phyloP scores from a whole-genome alignment of 2,888 invertebrate species.

The Eutolmus rufibarbis region DNA sequence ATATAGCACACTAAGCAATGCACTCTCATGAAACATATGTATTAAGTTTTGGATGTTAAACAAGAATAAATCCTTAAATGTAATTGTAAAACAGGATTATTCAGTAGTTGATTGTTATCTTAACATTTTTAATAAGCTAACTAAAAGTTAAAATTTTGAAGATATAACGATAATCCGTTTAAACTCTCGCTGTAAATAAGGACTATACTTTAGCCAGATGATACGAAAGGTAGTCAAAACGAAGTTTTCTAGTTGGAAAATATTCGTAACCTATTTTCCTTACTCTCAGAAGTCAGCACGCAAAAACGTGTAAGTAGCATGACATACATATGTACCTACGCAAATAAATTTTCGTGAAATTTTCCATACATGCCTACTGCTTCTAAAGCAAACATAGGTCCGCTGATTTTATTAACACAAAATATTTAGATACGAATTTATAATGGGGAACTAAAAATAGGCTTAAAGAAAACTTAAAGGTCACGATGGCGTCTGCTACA shows the following conservation, averaged over 20 bases:
- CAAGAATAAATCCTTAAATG: no score
- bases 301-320: not conserved
- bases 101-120: no score
- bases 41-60: no score
- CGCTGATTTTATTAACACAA: not conserved
- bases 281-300: not conserved
- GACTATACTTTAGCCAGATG: no score
- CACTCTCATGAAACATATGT: no score
- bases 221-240: no score
- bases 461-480: not conserved
- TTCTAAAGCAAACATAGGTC: not conserved
- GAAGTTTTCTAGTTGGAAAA: not conserved
- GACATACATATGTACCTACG: not conserved
- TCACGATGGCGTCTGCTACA: not conserved
- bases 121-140: no score
- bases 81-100: no score
- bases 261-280: not conserved
- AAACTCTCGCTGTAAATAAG: no score
- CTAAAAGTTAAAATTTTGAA: no score
- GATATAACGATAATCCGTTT: no score
- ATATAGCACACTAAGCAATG: no score
- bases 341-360: not conserved
- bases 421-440: not conserved
- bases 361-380: not conserved
- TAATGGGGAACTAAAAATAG: not conserved